A percentile compares a stretch with the other conserved stretches of the same genome.
phyloP scores from a whole-genome alignment of 2,113 vertebrate genomes.

The Platanista minor region DNA sequence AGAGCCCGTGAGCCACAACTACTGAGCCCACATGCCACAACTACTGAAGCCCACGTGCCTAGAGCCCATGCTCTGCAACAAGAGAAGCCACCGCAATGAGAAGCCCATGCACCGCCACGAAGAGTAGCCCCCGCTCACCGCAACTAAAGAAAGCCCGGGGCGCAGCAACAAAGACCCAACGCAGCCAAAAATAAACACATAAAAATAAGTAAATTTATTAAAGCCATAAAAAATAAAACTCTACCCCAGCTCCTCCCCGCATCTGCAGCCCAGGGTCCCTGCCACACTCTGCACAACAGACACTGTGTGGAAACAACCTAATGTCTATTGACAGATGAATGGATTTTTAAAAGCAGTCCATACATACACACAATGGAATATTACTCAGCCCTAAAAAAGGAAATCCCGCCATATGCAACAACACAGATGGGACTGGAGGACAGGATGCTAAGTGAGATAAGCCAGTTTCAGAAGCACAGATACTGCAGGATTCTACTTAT shows the following conservation, averaged over 20 bases:
- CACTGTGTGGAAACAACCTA: neutral
- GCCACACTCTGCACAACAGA: too few species aligned
- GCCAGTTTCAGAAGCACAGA: neutral
- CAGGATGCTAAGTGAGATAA: neutral
- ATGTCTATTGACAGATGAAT: neutral
- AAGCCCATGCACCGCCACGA: fast-evolving
- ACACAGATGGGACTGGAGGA: neutral
- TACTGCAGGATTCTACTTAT: neutral
- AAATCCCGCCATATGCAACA: neutral
- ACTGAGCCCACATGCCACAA: too few species aligned
- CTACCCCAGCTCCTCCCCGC: neutral
- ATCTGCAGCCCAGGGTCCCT: neutral
- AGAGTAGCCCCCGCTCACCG: too few species aligned
- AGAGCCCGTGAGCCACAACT: too few species aligned
- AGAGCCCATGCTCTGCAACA: too few species aligned
- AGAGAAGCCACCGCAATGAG: too few species aligned
- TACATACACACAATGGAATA: neutral
- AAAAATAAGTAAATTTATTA: too few species aligned
- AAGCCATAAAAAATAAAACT: too few species aligned
- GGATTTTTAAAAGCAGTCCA: neutral
- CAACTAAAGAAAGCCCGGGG: too few species aligned
- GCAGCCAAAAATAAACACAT: too few species aligned
- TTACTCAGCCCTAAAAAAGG: neutral
- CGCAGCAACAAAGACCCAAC: too few species aligned
- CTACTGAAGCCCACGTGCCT: too few species aligned